Base-by-base conservation (phyloP, 2,888 invertebrate genomes). In the Diarsia rubi region DNA sequence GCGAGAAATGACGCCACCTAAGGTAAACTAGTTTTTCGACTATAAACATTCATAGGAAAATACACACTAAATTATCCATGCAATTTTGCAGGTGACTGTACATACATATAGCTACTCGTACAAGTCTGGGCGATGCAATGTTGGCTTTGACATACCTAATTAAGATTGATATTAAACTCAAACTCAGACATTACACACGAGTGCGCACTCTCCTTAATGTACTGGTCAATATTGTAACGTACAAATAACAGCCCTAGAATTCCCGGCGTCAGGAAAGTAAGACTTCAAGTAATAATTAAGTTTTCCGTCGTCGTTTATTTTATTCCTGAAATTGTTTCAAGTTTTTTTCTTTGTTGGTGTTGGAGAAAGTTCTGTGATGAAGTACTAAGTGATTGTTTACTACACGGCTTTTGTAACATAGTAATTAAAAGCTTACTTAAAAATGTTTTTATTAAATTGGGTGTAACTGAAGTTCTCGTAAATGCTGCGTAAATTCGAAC, bases 201-300 rank as follows among this genome's bases (percentile, higher is more conserved):
- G n/a, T 70, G 42, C 1, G n/a, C 16, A 47, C 5, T 24, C 16
- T 11, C 49, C 49, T 31, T 71, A 21, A 52, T 44, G 0, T 54
- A 27, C 3, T 11, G 27, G 16, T 47, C 57, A 47, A 52, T 16
- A 31, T 27, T 31, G n/a, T 47, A 42, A 31, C 52, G 67, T 64
- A 24, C 37, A 37, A 37, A 6, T 37, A 37, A 42, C 77, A 77
- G 8, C 69, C 49, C 44, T 64, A 49, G 31, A 44, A 57, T 19
- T 24, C 2, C 1, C 24, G 31, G 12, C 24, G 31, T 37, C 75
- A 60, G 44, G n/a, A 66, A 75, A 75, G 11, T 45, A 60, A 24
- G n/a, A 37, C 49, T 60, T 27, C 27, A 67, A 69, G 69, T 69
- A 77, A 64, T 70, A 77, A 77, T 59, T n/a, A 77, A 77, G 57